phyloP scores from a whole-genome alignment of 2,888 invertebrate species.

The Drosophila infuscata region DNA sequence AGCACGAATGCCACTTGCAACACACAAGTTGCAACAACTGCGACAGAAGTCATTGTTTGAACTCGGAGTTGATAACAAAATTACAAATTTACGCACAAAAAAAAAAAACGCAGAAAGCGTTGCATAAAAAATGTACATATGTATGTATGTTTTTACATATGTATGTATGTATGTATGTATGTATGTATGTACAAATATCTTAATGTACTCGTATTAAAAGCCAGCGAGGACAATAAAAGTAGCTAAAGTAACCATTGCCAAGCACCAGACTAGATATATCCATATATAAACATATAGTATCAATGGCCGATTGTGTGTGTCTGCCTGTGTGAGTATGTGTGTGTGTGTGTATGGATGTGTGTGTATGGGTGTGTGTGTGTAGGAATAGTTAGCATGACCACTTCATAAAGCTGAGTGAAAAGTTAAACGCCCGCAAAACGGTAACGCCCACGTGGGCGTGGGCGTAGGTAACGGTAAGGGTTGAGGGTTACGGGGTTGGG shows the following conservation, averaged over 20 bases:
- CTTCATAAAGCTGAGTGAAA: conserved; percentile 66
- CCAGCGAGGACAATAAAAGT: conserved; percentile 17
- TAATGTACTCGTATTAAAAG: not conserved
- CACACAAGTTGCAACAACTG: not conserved
- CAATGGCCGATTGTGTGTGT: conserved; percentile 14
- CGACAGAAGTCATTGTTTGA: not conserved
- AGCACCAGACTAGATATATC: conserved; percentile 12
- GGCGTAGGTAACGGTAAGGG: not conserved
- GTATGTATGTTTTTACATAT: not conserved
- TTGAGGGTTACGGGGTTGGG: not conserved
- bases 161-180: not conserved
- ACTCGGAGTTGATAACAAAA: not conserved
- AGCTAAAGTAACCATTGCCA: conserved; percentile 46
- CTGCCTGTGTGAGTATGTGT: not conserved
- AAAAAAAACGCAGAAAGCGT: not conserved
- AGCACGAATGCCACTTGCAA: not conserved
- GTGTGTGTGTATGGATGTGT: not conserved
- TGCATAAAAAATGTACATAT: not conserved
- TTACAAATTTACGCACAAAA: not conserved
- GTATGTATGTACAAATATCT: not conserved
- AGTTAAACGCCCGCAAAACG: conserved; percentile 67
- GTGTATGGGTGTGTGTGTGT: not conserved
- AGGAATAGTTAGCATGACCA: conserved; percentile 57
- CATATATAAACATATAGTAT: not conserved
- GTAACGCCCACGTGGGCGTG: conserved; percentile 58